Evolutionary conservation across 2,888 invertebrate species (phyloP), one percentile per base, ranked within the genome.

Genomic region (Philereme transversata): DNA sequence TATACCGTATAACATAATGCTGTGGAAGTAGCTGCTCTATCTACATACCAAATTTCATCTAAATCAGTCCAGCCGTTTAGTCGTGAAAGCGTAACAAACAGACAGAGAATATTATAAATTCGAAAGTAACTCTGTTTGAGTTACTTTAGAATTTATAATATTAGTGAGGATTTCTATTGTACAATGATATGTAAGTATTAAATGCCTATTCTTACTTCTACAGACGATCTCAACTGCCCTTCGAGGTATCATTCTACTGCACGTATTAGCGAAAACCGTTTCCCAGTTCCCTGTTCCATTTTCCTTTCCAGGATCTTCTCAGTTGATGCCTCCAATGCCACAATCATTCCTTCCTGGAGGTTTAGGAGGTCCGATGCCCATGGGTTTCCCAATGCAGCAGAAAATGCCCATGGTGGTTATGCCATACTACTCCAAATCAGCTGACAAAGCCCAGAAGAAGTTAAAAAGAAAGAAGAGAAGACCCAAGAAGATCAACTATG

Each of bases 341-440:
- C 72, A 72, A 6, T 65, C 71, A 7, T 72, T 71, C 62, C 47
- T 67, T 3, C 59, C 62, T 51, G 61, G 55, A 4, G 51, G 47
- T 8, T 44, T 57, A 46, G 45, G 40, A 1, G 44, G 11, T 38
- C 68, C 68, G 0, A 67, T 72, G 47, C 69, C 75, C 0, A 75
- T 83, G 73, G 66, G 71, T 4, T 73, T 71, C 10, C 75, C 75
- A 0, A 71, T 81, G 65, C 67, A 71, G 3, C 82, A 79, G 4
- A 81, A 82, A 45, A 63, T 88, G 38, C 88, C 89, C 0, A 78
- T 86, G 41, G 82, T 90, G 0, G 83, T 90, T 0, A 87, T 84
- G 86, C 90, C 90, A 0, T 88, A 79, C 65, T 82, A 83, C 54
- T 81, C 83, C 0, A 84, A 80, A 61, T 73, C 72, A 9, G 66